A percentile compares a stretch with the other conserved stretches of the same genome.
phyloP scores from a whole-genome alignment of 2,797 vertebrate genomes.

The Poliocrania exsul region DNA sequence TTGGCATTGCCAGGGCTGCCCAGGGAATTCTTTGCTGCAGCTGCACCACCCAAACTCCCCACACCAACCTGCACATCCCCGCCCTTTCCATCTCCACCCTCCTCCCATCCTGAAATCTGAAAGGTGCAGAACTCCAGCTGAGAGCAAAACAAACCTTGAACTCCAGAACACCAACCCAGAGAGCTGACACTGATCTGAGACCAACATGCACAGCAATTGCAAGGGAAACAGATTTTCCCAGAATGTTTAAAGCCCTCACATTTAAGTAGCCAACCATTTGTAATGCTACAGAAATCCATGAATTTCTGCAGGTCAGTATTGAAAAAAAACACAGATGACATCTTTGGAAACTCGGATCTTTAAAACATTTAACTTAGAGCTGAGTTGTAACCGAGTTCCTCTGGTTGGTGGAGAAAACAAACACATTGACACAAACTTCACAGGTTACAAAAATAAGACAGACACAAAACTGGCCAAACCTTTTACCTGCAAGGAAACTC shows the following conservation, averaged over 20 bases:
- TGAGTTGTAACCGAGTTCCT: not conserved
- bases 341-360: not conserved
- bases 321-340: not conserved
- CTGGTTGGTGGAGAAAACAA: not conserved
- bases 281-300: not conserved
- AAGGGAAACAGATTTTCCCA: not conserved
- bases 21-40: not conserved
- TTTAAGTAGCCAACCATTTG: not conserved
- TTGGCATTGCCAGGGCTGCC: not conserved
- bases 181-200: not conserved
- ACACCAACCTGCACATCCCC: not conserved
- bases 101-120: not conserved
- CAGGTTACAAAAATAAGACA: not conserved
- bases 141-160: not conserved
- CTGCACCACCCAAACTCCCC: accelerated
- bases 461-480: not conserved
- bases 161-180: not conserved
- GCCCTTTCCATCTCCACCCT: not conserved
- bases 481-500: not conserved
- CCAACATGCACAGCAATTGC: not conserved
- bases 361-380: not conserved
- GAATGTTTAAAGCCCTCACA: not conserved
- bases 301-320: not conserved
- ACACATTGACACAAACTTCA: not conserved
- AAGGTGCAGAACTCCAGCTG: not conserved